Evolutionary conservation across 2,113 vertebrate species (phyloP), one percentile per base, ranked within the genome.

Genomic region (Thalassoma bifasciatum): DNA sequence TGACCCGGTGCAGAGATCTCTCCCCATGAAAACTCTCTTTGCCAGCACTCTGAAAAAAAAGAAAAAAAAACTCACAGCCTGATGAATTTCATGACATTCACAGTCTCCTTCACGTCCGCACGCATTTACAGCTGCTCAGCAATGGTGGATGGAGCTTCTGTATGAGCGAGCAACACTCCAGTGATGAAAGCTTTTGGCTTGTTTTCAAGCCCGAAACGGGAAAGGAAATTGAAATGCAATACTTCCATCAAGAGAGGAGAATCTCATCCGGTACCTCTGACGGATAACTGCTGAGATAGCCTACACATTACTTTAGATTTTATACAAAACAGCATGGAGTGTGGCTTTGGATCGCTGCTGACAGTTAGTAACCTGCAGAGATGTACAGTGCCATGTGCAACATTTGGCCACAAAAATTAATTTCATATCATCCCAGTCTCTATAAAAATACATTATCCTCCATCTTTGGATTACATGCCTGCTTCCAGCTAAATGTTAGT

Each of bases 61-160:
- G 6, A 30, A 30, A 30, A 30, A 30, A 30, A 61, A 75, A 46
- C 38, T 26, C 19, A 1, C 51, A 52, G 65, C 61, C 69, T 73
- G 77, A 83, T 85, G 86, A 65, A 83, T 83, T 66, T 57, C 50
- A 36, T 83, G 83, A 86, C 86, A 81, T 81, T 83, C 77, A 72
- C 56, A 73, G 74, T 83, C 86, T 81, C 83, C 86, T 83, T 85
- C 74, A 80, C 53, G 11, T 83, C 69, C 71, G 4, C 59, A 56
- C 59, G n/a, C 72, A 46, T 65, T 51, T 69, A 42, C 47, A 69
- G 73, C 85, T 30, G 66, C 73, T 83, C 65, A 2, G 49, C 72
- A 5, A 76, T 58, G 66, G 72, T 79, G 67, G 75, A 72, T 51
- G 0, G 46, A 44, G 76, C 65, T 44, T 61, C 61, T 8, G 71